Evolutionary conservation across 2,113 vertebrate genomes (phyloP).

Genomic region (Todiramphus chloris): DNA sequence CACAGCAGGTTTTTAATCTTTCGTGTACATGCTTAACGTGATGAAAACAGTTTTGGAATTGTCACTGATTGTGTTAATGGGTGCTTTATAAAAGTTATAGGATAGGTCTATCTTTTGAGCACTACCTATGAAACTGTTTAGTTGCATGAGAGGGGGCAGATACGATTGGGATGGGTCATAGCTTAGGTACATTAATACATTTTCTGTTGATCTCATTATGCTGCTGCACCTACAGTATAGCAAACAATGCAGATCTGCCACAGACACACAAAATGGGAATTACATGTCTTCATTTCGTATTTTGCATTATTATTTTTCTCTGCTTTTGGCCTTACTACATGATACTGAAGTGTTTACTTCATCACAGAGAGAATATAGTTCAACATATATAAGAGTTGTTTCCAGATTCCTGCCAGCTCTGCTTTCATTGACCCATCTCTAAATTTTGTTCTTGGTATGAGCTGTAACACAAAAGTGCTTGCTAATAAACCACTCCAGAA

Average conservation of each 20-base stretch:
- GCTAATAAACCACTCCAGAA: background rate
- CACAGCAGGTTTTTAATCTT: background rate
- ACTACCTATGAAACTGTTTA: background rate
- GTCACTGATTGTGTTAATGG: background rate
- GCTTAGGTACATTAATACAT: background rate
- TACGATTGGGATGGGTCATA: background rate
- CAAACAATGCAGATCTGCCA: background rate
- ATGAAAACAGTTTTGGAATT: background rate
- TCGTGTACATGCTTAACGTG: background rate
- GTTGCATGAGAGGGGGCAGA: background rate
- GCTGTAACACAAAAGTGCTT: background rate
- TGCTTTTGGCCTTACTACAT: background rate
- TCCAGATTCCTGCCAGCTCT: background rate
- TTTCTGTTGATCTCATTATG: background rate
- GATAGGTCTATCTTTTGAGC: background rate
- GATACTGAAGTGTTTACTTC: background rate
- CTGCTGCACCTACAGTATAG: background rate
- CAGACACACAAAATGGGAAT: background rate
- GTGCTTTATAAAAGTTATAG: background rate
- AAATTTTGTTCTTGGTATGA: background rate
- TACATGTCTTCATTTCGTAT: background rate
- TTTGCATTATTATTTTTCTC: background rate
- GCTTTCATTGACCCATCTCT: background rate
- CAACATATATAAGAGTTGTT: background rate
- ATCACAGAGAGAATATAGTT: background rate